phyloP scores from a whole-genome alignment of 2,113 vertebrate species.

The Vimba vimba region DNA sequence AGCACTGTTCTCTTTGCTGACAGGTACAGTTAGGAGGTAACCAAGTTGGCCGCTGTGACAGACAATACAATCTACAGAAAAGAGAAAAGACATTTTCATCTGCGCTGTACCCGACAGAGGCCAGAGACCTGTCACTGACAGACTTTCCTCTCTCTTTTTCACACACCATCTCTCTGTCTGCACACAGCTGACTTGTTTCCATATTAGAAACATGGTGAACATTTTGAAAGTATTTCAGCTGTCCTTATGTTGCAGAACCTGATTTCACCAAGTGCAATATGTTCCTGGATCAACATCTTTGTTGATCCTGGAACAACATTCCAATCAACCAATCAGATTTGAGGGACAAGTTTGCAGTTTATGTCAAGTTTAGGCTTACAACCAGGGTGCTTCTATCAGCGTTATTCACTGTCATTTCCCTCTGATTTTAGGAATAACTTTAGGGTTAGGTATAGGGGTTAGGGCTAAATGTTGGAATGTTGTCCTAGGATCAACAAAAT shows the following conservation, averaged over 20 bases:
- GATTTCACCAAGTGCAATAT: no score
- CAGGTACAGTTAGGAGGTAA: not conserved
- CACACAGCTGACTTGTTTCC: not conserved
- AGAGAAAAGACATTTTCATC: slow-evolving; percentile 13
- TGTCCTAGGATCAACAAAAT: no score
- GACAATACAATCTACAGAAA: slow-evolving; percentile 15
- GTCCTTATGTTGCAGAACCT: not conserved
- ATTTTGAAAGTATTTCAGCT: not conserved
- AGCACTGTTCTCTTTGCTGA: slow-evolving; percentile 11
- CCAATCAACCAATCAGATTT: no score
- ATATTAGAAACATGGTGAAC: slow-evolving; percentile 5
- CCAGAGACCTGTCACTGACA: slow-evolving; percentile 1
- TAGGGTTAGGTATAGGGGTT: no score
- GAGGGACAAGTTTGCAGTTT: no score
- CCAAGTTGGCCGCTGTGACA: slow-evolving; percentile 13
- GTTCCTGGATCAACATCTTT: no score
- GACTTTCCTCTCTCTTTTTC: not conserved
- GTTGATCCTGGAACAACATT: no score
- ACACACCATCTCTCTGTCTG: not conserved
- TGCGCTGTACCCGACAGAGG: not conserved
- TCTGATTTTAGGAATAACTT: no score
- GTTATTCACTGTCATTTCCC: no score
- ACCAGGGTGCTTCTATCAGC: no score
- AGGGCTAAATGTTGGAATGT: no score
- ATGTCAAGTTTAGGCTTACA: no score